phyloP scores from a whole-genome alignment of 2,888 invertebrate genomes.

The Zhengitettix transpicula region DNA sequence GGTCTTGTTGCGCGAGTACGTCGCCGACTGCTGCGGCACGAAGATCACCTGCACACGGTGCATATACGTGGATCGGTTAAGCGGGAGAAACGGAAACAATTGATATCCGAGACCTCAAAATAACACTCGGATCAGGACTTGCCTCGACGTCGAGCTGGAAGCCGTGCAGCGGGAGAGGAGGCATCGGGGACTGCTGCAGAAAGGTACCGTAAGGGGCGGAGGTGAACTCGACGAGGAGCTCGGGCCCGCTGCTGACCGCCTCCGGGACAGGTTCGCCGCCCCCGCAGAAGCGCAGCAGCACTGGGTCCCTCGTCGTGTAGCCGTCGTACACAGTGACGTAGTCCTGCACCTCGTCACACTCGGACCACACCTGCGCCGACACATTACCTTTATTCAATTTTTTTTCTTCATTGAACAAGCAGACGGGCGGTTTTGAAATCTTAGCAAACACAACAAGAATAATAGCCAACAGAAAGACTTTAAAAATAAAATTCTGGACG shows the following conservation, averaged over 20 bases:
- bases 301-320: conserved; percentile 73
- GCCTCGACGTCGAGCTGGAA: conserved; percentile 76
- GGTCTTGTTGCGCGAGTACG: conserved; percentile 69
- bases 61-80: background rate
- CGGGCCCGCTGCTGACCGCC: conserved; percentile 73
- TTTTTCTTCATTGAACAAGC: no score
- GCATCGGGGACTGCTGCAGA: conserved; percentile 64
- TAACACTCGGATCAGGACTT: conserved; percentile 12
- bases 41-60: conserved; percentile 51
- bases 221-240: conserved; percentile 75
- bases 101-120: background rate
- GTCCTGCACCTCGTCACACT: conserved; percentile 73
- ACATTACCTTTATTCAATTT: no score
- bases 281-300: conserved; percentile 77
- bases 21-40: conserved; percentile 67
- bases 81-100: background rate
- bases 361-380: conserved; percentile 39
- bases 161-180: conserved; percentile 63
- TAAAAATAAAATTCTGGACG: no score
- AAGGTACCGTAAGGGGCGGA: conserved; percentile 82
- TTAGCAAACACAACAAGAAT: no score
- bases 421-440: no score
- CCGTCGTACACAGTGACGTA: conserved; percentile 80
- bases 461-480: no score
- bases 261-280: conserved; percentile 66